phyloP scores from a whole-genome alignment of 2,888 invertebrate species.

The Taenaris catops region DNA sequence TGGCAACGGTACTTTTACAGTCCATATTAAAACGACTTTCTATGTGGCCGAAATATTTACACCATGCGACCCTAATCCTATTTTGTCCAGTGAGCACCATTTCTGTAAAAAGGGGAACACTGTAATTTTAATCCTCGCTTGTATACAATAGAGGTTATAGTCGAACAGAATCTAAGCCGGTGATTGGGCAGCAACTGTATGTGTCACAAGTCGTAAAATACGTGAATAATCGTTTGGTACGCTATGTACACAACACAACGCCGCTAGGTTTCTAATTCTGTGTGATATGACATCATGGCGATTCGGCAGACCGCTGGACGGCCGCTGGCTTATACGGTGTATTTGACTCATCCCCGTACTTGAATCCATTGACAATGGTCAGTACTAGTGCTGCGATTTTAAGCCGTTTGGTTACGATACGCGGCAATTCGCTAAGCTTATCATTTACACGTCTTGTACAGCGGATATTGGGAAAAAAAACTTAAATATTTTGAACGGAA shows the following conservation, averaged over 20 bases:
- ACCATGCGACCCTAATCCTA: slow-evolving; percentile 20
- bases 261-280: slow-evolving; percentile 32
- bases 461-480: too few relatives aligned
- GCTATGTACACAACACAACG: slow-evolving; percentile 23
- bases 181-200: slow-evolving; percentile 16
- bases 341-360: slow-evolving; percentile 21
- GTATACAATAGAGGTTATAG: slow-evolving; percentile 10
- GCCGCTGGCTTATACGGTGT: slow-evolving; percentile 13
- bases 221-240: slow-evolving; percentile 28
- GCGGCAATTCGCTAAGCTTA: too few relatives aligned
- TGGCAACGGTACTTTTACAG: slow-evolving; percentile 2
- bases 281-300: slow-evolving; percentile 30
- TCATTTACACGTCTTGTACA: too few relatives aligned
- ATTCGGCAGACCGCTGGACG: slow-evolving; percentile 29
- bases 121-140: slow-evolving; percentile 8
- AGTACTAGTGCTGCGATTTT: too few relatives aligned
- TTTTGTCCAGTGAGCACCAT: slow-evolving; percentile 13
- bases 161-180: slow-evolving; percentile 7
- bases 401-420: too few relatives aligned
- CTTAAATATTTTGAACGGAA: too few relatives aligned
- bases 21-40: slow-evolving; percentile 15
- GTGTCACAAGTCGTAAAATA: slow-evolving; percentile 32
- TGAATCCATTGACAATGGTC: too few relatives aligned
- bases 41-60: slow-evolving; percentile 21
- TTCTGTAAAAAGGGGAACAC: slow-evolving; percentile 2